Evolutionary conservation across 1,140 invertebrate genomes (phyloP), one percentile per base, ranked within the genome.

Genomic region (Sycophila sp.): DNA sequence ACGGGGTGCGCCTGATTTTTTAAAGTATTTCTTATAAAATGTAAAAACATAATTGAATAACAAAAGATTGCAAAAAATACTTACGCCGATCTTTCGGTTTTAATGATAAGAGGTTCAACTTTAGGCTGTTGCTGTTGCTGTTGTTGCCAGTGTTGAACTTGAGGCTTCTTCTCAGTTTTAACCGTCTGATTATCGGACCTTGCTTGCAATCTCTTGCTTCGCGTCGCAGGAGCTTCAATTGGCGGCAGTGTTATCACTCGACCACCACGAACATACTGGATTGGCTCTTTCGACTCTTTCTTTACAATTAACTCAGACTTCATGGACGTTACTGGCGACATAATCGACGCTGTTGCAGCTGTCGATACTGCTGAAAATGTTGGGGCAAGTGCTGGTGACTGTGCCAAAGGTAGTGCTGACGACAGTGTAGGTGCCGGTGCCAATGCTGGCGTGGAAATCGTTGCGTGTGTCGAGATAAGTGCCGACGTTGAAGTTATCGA

Each of bases 181-280:
- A 63, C 62, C 38, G 65, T 8, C 32, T 59, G 24, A 56, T 56
- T 66, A 28, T 80, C 82, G 32, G 71, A 72, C 70, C 83, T 87
- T 0, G 78, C 74, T 65, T 86, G 86, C 7, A 85, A 80, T 42
- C 82, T 67, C 74, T 86, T 88, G 72, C 88, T 89, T 58, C 91
- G 81, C 1, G 92, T 92, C 10, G 91, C 90, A n/a, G 92, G 92
- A 28, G 92, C 90, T 85, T 94, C 93, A 45, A 94, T 93, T 1
- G 92, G 92, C 17, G 93, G 93, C 66, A 94, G 81, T 6, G 91
- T 92, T 58, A 94, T 91, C 19, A 94, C 86, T 42, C 92, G 86
- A 7, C 92, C 92, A 79, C 92, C 91, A 6, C 91, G 87, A 6
- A 93, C 87, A 76, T 93, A 91, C 84, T 93, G 91, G 69, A 90